phyloP scores from a whole-genome alignment of 1,140 invertebrate genomes.

The Zaprionus tsacasi region DNA sequence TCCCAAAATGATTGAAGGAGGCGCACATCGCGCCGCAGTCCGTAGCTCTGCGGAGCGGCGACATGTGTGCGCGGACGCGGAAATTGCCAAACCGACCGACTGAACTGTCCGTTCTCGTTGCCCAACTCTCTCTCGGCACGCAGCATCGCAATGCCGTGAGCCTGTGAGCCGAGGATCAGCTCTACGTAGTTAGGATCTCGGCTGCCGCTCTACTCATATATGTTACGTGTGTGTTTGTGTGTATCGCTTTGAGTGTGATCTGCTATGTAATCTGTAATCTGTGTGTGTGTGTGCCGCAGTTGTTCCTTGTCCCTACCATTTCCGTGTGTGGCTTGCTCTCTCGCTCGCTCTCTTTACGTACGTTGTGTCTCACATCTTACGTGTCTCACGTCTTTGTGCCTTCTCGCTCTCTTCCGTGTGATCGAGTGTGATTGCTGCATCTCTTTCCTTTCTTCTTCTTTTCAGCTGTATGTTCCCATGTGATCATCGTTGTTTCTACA shows the following conservation, averaged over 20 bases:
- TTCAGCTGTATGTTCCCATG: slow-evolving; percentile 6
- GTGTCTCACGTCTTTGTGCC: slow-evolving; percentile 7
- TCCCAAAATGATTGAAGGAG: no score
- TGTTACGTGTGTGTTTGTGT: slow-evolving; percentile 14
- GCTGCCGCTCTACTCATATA: neutral
- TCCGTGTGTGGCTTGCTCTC: slow-evolving; percentile 1
- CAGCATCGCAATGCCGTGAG: no score
- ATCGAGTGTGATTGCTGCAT: slow-evolving; percentile 26
- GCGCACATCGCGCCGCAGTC: no score
- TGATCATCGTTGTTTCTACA: slow-evolving; percentile 2
- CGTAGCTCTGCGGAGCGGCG: no score
- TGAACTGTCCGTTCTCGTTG: no score
- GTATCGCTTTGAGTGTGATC: neutral
- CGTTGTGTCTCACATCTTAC: no score
- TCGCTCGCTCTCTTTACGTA: slow-evolving; percentile 4
- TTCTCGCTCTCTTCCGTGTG: slow-evolving; percentile 29
- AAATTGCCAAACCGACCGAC: no score
- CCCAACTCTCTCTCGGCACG: no score
- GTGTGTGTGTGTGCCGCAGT: slow-evolving; percentile 5
- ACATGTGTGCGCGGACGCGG: no score
- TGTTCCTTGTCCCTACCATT: slow-evolving; percentile 28
- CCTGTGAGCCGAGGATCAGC: slow-evolving; percentile 10
- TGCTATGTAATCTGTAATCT: neutral
- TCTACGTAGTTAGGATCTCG: neutral
- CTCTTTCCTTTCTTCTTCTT: neutral